Evolutionary conservation across 2,113 vertebrate species (phyloP).

Genomic region (Bambusicola thoracicus): DNA sequence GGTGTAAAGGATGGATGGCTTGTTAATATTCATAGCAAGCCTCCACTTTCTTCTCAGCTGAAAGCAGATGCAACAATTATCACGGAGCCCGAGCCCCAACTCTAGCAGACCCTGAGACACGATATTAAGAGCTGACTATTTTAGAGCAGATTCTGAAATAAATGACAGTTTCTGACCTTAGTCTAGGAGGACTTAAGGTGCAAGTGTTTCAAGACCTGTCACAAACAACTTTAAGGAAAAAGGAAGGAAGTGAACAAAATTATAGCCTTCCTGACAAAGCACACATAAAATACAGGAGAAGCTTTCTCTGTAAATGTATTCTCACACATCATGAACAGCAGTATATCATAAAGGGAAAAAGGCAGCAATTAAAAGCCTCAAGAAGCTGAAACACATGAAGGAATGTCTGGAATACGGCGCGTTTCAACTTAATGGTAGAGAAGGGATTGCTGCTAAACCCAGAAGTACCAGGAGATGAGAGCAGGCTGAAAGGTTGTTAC

Average conservation of each 20-base stretch:
- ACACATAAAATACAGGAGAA: slow-evolving; percentile 38
- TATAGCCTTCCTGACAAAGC: slow-evolving; percentile 69
- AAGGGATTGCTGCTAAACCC: background rate
- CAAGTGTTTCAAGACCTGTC: slow-evolving; percentile 63
- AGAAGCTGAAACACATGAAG: slow-evolving; percentile 50
- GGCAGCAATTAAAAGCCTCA: slow-evolving; percentile 68
- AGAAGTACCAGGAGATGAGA: background rate
- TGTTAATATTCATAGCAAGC: slow-evolving; percentile 68
- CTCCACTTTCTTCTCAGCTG: slow-evolving; percentile 48
- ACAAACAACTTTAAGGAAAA: slow-evolving; percentile 62
- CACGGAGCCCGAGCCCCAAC: slow-evolving; percentile 40
- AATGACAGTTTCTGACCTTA: slow-evolving; percentile 61
- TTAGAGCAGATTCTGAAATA: slow-evolving; percentile 9
- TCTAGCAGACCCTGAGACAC: slow-evolving; percentile 41
- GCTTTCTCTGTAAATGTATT: slow-evolving; percentile 52
- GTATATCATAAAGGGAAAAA: slow-evolving; percentile 62
- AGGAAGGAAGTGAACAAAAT: slow-evolving; percentile 66
- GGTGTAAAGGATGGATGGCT: slow-evolving; percentile 61
- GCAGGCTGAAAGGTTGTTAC: background rate
- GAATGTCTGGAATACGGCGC: background rate
- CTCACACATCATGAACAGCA: slow-evolving; percentile 63
- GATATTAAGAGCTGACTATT: slow-evolving; percentile 17
- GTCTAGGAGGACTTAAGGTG: slow-evolving; percentile 51
- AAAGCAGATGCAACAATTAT: slow-evolving; percentile 68
- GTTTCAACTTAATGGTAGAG: background rate